phyloP scores from a whole-genome alignment of 2,113 vertebrate species.

The Phocoena sinus region DNA sequence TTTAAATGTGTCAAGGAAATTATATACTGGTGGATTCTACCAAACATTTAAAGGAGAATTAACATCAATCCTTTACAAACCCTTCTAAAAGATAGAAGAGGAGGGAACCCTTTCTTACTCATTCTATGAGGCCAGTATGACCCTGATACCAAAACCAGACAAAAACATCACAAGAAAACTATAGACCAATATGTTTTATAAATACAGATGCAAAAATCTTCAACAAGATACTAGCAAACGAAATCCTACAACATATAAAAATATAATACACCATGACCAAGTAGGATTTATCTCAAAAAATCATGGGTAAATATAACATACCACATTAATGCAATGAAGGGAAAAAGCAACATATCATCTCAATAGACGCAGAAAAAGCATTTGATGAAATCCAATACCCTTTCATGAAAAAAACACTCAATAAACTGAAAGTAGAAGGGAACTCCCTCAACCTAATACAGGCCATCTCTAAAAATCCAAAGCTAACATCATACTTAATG shows the following conservation, averaged over 20 bases:
- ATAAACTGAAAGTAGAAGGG: not conserved
- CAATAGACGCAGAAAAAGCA: not conserved
- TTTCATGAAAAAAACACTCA: not conserved
- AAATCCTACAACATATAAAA: not conserved
- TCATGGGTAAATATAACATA: not conserved
- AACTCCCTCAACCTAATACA: not conserved
- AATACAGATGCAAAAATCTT: not conserved
- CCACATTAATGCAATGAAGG: not conserved
- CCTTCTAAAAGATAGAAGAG: not conserved
- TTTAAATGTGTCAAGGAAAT: slow-evolving; percentile 34
- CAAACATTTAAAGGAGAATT: slow-evolving; percentile 33
- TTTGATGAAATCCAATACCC: not conserved
- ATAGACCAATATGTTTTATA: not conserved
- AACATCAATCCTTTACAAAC: not conserved
- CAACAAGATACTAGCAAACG: not conserved
- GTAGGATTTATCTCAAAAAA: not conserved
- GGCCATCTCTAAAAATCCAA: not conserved
- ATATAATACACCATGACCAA: not conserved
- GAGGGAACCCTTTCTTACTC: not conserved
- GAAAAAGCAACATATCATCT: not conserved
- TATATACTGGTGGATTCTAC: slow-evolving; percentile 28
- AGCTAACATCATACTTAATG: not conserved
- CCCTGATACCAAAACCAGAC: not conserved
- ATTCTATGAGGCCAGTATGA: not conserved
- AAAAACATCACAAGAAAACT: not conserved